Evolutionary conservation across 2,797 vertebrate genomes (phyloP).

Genomic region (Centroberyx gerrardi): DNA sequence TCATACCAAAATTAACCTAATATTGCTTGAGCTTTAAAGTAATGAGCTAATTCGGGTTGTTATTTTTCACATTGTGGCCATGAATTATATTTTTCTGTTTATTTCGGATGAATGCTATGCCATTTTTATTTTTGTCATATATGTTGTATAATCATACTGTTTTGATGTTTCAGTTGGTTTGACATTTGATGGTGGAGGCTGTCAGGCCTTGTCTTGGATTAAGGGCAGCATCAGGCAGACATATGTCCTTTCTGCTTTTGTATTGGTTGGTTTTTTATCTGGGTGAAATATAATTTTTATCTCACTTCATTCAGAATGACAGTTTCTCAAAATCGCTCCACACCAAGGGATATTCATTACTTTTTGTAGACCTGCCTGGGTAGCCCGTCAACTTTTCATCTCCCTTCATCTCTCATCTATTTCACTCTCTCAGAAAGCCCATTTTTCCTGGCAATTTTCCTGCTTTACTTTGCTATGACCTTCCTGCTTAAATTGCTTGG

Average conservation of each 20-base stretch:
- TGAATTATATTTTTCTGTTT: constrained; percentile 19
- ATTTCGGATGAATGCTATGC: constrained; percentile 9
- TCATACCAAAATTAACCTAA: not conserved
- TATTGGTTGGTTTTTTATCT: constrained; percentile 82
- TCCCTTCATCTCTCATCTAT: constrained; percentile 88
- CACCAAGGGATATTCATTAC: constrained; percentile 88
- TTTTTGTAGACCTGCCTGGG: constrained; percentile 86
- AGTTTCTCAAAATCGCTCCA: constrained; percentile 87
- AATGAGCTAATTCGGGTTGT: constrained; percentile 3
- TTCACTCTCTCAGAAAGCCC: constrained; percentile 85
- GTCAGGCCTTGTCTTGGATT: constrained; percentile 85
- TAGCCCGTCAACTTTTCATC: constrained; percentile 88
- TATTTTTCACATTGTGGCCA: not conserved
- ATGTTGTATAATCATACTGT: constrained; percentile 77
- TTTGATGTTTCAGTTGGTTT: constrained; percentile 76
- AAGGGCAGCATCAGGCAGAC: constrained; percentile 85
- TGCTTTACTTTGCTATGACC: constrained; percentile 88
- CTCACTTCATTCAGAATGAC: constrained; percentile 88
- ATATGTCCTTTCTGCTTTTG: constrained; percentile 86
- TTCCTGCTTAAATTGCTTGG: constrained; percentile 87
- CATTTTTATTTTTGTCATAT: constrained; percentile 55
- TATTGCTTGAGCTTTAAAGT: constrained; percentile 2
- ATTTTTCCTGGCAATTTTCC: constrained; percentile 73
- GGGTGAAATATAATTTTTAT: constrained; percentile 88
- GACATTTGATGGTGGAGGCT: constrained; percentile 80